Evolutionary conservation across 2,797 vertebrate species (phyloP).

Genomic region (Tragopan temminckii): DNA sequence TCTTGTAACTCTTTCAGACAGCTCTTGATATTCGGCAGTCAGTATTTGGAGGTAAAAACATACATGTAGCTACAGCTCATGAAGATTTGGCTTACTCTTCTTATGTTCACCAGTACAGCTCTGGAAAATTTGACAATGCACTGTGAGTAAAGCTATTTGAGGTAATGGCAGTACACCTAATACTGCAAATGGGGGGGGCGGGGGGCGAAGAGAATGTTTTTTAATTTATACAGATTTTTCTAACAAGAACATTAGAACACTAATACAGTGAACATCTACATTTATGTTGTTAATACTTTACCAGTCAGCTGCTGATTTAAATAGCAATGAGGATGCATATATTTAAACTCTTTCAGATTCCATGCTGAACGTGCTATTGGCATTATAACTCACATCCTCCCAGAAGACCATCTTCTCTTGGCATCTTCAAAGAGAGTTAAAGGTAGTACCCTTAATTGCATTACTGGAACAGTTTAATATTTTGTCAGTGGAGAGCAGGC

Average conservation of each 20-base stretch:
- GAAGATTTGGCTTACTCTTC: slow-evolving; percentile 98
- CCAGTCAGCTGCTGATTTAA: background rate
- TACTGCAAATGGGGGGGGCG: background rate
- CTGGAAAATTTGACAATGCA: slow-evolving; percentile 98
- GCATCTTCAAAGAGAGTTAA: slow-evolving; percentile 99
- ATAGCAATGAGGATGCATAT: background rate
- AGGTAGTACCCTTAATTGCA: slow-evolving; percentile 81
- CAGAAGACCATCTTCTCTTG: slow-evolving; percentile 98
- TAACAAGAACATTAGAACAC: background rate
- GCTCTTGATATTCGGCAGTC: slow-evolving; percentile 98
- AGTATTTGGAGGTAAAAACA: slow-evolving; percentile 98
- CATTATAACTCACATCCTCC: slow-evolving; percentile 99
- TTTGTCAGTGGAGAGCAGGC: background rate
- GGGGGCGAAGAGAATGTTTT: background rate
- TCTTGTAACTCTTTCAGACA: slow-evolving; percentile 84
- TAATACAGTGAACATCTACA: background rate
- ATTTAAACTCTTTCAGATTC: slow-evolving; percentile 85
- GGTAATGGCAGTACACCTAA: background rate
- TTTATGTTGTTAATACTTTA: background rate
- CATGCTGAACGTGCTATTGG: slow-evolving; percentile 99
- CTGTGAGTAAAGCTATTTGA: slow-evolving; percentile 87
- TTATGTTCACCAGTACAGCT: slow-evolving; percentile 99
- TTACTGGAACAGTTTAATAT: background rate
- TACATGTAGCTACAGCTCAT: slow-evolving; percentile 97
- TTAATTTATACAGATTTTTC: background rate